These are phyloP conservation scores for Bombus vancouverensis DNA, from an alignment of 1,140 invertebrate genomes.

Conservation along the genomic window DNA sequence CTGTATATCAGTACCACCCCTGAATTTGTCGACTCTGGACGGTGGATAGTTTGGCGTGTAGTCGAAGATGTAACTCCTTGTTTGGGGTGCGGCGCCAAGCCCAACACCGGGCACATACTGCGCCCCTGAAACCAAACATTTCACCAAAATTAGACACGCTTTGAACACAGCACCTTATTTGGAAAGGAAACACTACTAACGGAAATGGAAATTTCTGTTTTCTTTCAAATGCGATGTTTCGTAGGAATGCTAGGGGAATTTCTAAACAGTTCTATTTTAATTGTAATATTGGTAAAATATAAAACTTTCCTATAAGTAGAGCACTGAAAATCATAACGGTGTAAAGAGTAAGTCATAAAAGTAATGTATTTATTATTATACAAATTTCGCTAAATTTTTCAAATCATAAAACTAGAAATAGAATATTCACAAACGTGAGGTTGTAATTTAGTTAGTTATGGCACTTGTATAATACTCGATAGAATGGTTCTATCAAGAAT, in stretches of 20 bases:
- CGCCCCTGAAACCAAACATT: constrained; percentile 81
- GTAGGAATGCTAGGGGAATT: background rate
- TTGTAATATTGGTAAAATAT: background rate
- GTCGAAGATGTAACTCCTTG: constrained; percentile 57
- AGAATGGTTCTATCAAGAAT: no score
- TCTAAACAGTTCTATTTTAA: background rate
- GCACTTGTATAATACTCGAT: no score
- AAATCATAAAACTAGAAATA: no score
- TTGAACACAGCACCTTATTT: background rate
- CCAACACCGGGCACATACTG: constrained; percentile 89
- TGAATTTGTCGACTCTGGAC: constrained; percentile 67
- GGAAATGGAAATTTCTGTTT: constrained; percentile 18
- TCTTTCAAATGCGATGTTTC: background rate
- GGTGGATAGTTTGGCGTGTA: constrained; percentile 57
- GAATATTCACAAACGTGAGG: no score
- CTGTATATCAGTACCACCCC: constrained; percentile 76
- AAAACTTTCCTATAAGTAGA: background rate
- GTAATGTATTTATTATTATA: no score
- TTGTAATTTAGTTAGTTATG: no score
- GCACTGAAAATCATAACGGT: background rate
- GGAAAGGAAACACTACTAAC: background rate
- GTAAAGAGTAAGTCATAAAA: no score
- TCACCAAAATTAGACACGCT: constrained; percentile 1
- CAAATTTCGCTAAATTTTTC: no score
- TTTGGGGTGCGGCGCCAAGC: constrained; percentile 80